Evolutionary conservation across 2,113 vertebrate species (phyloP), one percentile per base, ranked within the genome.

Genomic region (Dipodomys spectabilis): DNA sequence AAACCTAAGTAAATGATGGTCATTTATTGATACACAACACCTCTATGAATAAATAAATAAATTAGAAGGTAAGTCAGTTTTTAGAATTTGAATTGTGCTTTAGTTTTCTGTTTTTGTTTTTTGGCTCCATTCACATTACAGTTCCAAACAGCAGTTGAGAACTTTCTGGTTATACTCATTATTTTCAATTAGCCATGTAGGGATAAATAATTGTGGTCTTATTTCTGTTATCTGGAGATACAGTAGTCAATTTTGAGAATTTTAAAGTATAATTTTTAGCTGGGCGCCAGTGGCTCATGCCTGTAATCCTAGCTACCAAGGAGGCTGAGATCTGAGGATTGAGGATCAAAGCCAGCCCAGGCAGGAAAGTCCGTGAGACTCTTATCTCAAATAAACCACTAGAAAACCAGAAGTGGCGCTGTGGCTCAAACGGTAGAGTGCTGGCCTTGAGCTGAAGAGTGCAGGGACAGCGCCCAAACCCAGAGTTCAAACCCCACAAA

Each of bases 61-160:
- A 74, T 69, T 81, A 64, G 57, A 45, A 88, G 86, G n/a, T 32
- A 60, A 83, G 44, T 57, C 35, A 74, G 1, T 71, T 74, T 88
- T 85, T 60, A 69, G 64, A 60, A 83, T 75, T 75, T 94, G 78
- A 95, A 75, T 74, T 69, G 82, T 74, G 25, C 45, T 87, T 10
- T 44, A 62, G n/a, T 30, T 28, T 16, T 10, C 23, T 30, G 27
- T 35, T 22, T 78, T 10, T 25, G 23, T 81, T 74, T 74, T n/a
- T 85, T 71, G 28, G 19, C 23, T 60, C 65, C 12, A 19, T 23
- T 94, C 73, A 67, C 11, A 44, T 64, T 64, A 60, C 7, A 39
- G 25, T 64, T 85, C 23, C 7, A 74, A 78, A 28, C 27, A 71
- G 22, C 27, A 19, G 20, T 35, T 64, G 84, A 77, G 57, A 16